phyloP scores from a whole-genome alignment of 2,113 vertebrate species.

The Tricholaema leucomelas region DNA sequence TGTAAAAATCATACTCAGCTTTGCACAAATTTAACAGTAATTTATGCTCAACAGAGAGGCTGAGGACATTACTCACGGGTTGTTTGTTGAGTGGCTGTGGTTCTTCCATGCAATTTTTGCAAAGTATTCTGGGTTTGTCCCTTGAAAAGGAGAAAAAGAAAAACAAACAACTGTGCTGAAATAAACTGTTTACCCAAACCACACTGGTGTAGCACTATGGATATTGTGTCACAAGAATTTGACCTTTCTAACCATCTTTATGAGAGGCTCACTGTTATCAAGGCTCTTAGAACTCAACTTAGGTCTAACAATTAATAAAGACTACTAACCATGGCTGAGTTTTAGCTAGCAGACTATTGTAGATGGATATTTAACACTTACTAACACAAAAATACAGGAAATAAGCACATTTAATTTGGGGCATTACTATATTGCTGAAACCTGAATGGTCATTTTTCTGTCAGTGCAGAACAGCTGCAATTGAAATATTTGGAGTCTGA shows the following conservation, averaged over 20 bases:
- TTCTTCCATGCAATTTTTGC: constrained; percentile 99
- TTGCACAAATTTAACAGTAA: neutral
- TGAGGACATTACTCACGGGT: constrained; percentile 84
- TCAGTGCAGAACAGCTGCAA: neutral
- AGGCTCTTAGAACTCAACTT: neutral
- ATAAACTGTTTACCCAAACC: neutral
- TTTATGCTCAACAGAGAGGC: fast-evolving
- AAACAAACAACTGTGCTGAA: neutral
- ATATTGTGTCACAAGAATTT: neutral
- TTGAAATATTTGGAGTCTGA: neutral
- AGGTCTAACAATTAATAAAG: neutral
- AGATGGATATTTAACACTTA: neutral
- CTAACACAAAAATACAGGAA: neutral
- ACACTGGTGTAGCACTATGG: neutral
- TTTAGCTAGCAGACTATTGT: neutral
- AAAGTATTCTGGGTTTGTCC: constrained; percentile 93
- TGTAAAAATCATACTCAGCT: neutral
- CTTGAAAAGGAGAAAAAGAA: constrained; percentile 63
- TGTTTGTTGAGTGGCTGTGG: constrained; percentile 94
- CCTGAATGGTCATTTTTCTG: neutral
- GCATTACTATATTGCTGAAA: neutral
- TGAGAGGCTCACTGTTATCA: neutral
- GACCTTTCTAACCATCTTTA: neutral
- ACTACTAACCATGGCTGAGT: neutral
- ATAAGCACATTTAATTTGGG: neutral